Base-by-base conservation (phyloP, 2,888 invertebrate genomes). In the Troides helena region DNA sequence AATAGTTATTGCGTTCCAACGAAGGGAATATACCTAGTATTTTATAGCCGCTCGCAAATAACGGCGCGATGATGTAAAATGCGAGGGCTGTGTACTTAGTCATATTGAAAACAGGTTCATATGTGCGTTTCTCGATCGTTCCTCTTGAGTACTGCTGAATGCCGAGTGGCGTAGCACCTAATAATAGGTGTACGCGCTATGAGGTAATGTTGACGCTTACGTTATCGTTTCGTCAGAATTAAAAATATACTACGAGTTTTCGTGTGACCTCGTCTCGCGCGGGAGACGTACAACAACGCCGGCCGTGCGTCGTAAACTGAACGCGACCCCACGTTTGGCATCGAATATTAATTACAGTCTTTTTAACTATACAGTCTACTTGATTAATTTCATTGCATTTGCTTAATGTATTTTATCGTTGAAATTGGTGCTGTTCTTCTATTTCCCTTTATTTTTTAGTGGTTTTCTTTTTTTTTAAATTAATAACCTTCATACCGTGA, bases 1-100 rank as follows among this genome's bases (percentile, higher is more conserved):
- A 77, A 77, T 93, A 90, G 82, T 94, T 93, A 76, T 90, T 93
- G 68, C 89, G 88, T 68, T 92, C 92, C 72, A 88, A 77, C 8
- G 93, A 93, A 18, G 94, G 93, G 78, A 94, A 93, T 78, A 94
- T 84, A 14, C 93, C 93, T 73, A 93, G 87, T 76, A 94, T 93
- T 82, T 84, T 90, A 82, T 93, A 93, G 76, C 87, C 80, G 76
- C 86, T 80, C 36, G 82, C 79, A 71, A 87, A 74, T 75, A 88
- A 78, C 61, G 82, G 83, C 50, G 84, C 85, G 64, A 86, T 74
- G 76, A 89, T 83, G 75, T 77, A 85, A 65, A 86, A 78, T 70
- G 83, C 73, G 73, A 86, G 76, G 71, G 82, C 72, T 64, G 76
- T 76, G 73, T 79, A 74, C 81, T 85, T 89, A 72, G 80, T 77